Conservation (phyloP, 2,888 invertebrate genomes). For the Helobdella robusta region DNA sequence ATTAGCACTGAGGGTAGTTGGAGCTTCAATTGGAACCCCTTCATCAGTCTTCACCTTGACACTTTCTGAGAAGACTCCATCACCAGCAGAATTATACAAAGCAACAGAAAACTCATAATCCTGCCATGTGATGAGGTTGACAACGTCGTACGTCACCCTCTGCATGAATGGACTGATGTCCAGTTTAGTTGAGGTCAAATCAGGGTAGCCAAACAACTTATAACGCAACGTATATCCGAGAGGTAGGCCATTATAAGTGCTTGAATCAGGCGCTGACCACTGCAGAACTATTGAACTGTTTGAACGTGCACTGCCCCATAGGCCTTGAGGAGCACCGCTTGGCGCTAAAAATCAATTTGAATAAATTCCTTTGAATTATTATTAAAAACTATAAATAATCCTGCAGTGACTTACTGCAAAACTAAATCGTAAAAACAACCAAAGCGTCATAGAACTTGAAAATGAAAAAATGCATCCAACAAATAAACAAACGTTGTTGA, state of each 20-base stretch:
- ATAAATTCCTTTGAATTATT: not conserved
- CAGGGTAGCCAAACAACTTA: slow-evolving; percentile 76
- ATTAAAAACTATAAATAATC: too few species aligned
- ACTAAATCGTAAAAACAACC: too few species aligned
- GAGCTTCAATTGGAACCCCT: slow-evolving; percentile 85
- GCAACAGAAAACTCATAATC: slow-evolving; percentile 89
- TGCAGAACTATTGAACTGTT: slow-evolving; percentile 90
- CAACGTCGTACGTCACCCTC: slow-evolving; percentile 63
- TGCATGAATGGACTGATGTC: slow-evolving; percentile 52
- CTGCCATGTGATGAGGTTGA: slow-evolving; percentile 91
- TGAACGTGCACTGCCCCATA: slow-evolving; percentile 85
- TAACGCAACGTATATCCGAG: slow-evolving; percentile 85
- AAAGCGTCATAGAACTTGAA: too few species aligned
- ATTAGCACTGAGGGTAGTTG: slow-evolving; percentile 67
- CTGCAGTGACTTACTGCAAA: too few species aligned
- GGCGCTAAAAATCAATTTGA: slow-evolving; percentile 78
- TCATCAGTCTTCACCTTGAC: slow-evolving; percentile 89
- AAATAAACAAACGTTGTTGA: too few species aligned
- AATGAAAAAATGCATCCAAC: too few species aligned
- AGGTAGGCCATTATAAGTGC: slow-evolving; percentile 87
- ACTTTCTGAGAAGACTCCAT: slow-evolving; percentile 80
- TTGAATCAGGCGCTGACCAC: slow-evolving; percentile 86
- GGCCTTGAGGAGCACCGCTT: slow-evolving; percentile 84
- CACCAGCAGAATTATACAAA: slow-evolving; percentile 90
- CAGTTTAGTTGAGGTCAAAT: slow-evolving; percentile 56